These are phyloP conservation scores for Trichechus manatus DNA, from an alignment of 2,113 vertebrate genomes.

Conservation along the genomic window DNA sequence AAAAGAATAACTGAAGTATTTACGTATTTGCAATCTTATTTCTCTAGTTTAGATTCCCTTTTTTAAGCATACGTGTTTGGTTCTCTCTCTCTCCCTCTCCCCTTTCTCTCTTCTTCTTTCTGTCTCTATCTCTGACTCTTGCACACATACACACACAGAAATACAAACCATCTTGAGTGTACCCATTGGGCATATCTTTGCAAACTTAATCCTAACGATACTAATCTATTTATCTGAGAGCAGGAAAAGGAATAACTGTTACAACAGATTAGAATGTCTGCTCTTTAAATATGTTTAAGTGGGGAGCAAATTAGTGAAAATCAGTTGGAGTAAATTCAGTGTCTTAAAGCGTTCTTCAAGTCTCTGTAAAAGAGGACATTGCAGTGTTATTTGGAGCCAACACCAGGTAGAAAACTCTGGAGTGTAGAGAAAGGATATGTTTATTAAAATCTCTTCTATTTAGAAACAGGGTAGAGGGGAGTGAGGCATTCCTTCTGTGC, in stretches of 20 bases:
- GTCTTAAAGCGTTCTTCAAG: neutral
- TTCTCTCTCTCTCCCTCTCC: neutral
- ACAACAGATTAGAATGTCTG: slow-evolving; percentile 69
- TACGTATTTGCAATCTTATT: accelerated
- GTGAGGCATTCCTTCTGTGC: accelerated
- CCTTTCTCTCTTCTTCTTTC: neutral
- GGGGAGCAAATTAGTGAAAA: slow-evolving; percentile 63
- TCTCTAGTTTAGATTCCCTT: too few relatives aligned
- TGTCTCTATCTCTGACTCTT: accelerated
- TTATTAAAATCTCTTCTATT: neutral
- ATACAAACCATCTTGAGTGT: neutral
- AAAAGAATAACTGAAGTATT: neutral
- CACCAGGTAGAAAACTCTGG: accelerated
- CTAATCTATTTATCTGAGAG: slow-evolving; percentile 71
- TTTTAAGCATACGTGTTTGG: accelerated
- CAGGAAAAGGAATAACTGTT: slow-evolving; percentile 67
- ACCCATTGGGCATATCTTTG: slow-evolving; percentile 68
- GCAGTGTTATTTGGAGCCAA: too few relatives aligned
- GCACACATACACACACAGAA: neutral
- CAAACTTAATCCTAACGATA: slow-evolving; percentile 66
- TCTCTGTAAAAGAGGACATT: neutral
- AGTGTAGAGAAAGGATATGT: accelerated
- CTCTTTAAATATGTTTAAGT: neutral
- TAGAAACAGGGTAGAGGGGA: neutral
- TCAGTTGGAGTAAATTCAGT: neutral